A percentile compares a stretch with the other conserved stretches of the same genome.
phyloP scores from a whole-genome alignment of 2,113 vertebrate species.

The Nothoprocta pentlandii region DNA sequence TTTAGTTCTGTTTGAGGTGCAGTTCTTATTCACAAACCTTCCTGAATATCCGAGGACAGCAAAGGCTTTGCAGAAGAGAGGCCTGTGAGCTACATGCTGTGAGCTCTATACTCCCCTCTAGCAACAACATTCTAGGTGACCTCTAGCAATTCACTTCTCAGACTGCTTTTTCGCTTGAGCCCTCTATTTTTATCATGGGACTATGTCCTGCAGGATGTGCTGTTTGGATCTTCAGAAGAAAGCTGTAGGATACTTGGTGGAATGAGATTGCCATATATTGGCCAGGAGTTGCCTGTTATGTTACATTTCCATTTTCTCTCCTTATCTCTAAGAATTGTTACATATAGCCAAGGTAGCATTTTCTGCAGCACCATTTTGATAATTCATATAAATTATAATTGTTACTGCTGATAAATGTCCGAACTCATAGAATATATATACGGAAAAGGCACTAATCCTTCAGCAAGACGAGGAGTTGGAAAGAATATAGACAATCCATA shows the following conservation, averaged over 20 bases:
- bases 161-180: neutral
- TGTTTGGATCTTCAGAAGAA: neutral
- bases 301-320: neutral
- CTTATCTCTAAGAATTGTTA: neutral
- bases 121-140: neutral
- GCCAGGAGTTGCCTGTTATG: neutral
- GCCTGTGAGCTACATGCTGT: fast-evolving
- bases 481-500: neutral
- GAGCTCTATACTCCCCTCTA: neutral
- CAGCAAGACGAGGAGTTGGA: neutral
- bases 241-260: neutral
- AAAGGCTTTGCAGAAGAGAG: neutral
- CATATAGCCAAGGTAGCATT: neutral
- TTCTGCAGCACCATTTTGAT: neutral
- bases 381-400: neutral
- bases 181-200: neutral
- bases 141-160: neutral
- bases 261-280: neutral
- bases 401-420: neutral
- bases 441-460: neutral
- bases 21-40: neutral
- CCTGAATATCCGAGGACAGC: neutral
- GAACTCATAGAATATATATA: neutral
- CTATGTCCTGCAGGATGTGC: neutral
- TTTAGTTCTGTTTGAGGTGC: neutral